Conservation (phyloP, 1,140 invertebrate species). For the Drosophila navojoa region DNA sequence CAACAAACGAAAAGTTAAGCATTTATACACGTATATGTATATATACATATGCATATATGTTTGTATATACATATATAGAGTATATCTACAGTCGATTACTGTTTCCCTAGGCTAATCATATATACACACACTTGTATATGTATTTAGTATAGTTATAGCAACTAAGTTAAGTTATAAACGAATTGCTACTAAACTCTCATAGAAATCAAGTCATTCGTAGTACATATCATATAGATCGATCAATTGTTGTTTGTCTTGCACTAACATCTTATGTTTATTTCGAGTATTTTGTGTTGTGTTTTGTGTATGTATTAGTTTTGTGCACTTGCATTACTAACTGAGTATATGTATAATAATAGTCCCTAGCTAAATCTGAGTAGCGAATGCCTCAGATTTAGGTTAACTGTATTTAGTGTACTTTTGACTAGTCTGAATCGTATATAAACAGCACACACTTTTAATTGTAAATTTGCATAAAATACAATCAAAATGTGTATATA, state of each 20-base stretch:
- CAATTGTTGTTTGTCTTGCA: conserved; percentile 30
- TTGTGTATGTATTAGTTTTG: conserved; percentile 14
- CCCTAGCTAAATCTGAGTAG: conserved; percentile 14
- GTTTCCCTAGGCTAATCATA: conserved; percentile 23
- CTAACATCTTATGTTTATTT: conserved; percentile 6
- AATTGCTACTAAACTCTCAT: conserved; percentile 17
- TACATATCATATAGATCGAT: conserved; percentile 16
- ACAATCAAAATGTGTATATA: conserved; percentile 47
- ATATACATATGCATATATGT: too few species aligned
- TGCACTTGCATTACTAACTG: background rate
- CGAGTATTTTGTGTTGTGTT: background rate
- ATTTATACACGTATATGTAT: background rate
- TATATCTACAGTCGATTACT: too few species aligned
- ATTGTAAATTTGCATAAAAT: conserved; percentile 23
- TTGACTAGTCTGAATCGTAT: conserved; percentile 28
- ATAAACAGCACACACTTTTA: conserved; percentile 17
- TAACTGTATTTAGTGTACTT: conserved; percentile 21
- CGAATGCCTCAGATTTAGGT: conserved; percentile 6
- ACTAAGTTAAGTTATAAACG: conserved; percentile 25
- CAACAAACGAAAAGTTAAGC: background rate
- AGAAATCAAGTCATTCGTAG: conserved; percentile 27
- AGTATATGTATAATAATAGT: background rate
- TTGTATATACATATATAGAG: background rate
- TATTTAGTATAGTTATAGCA: conserved; percentile 28
- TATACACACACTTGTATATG: conserved; percentile 22